Evolutionary conservation across 2,113 vertebrate species (phyloP), one percentile per base, ranked within the genome.

Genomic region (Maccullochella peelii): DNA sequence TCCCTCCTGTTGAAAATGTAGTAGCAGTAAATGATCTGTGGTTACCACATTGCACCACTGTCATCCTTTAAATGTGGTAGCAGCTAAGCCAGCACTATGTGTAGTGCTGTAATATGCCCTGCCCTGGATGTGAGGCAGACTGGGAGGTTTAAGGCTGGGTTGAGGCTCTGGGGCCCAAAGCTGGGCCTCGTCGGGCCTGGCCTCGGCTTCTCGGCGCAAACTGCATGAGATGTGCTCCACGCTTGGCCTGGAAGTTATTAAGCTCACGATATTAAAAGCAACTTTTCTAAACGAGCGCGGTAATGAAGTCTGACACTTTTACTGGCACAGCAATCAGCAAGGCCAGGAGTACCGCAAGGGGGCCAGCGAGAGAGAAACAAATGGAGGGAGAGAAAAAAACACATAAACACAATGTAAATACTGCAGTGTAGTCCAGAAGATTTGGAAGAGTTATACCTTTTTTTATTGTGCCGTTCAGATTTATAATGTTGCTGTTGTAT

Each of bases 251-350:
- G 89, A 94, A 92, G 90, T 91, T 90, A 72, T 94, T 90, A 94
- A 83, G 77, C 86, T 85, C 73, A 50, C 33, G 23, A 83, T 91
- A 82, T 92, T 91, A 89, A 82, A 90, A 66, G 70, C 79, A 76
- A 69, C 76, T 78, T 82, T 74, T 89, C 84, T 94, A 95, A 33
- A 95, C 94, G 93, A 95, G 94, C 57, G 87, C 54, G 9, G 80
- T 93, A 81, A 95, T 94, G 82, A 81, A 88, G 87, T 90, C 90
- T 91, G 94, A 95, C 95, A 93, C 92, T 94, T 96, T 95, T 93
- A 94, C 88, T 87, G 89, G 85, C 72, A 68, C 38, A 61, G 83
- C 84, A 85, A 74, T 86, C 82, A 86, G 79, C 72, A 63, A 79
- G 77, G 47, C 69, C 72, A 73, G 61, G 27, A 73, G 58, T 10